Conservation (phyloP, 1,140 invertebrate species). For the Drosophila sucinea region DNA sequence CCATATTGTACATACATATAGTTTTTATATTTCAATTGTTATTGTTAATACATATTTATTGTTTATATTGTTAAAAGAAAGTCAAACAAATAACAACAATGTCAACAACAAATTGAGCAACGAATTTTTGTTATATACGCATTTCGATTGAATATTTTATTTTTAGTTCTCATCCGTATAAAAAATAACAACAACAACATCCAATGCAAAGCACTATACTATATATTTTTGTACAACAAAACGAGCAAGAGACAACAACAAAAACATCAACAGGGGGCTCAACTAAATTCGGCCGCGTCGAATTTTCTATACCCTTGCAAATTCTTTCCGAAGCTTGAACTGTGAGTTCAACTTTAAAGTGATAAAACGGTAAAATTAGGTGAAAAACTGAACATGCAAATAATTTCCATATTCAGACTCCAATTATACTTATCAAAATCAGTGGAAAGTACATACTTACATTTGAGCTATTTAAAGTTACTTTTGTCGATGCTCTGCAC, state of each 20-base stretch:
- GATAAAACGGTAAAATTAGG: too few species aligned
- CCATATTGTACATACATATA: conserved; percentile 14
- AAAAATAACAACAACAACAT: neutral
- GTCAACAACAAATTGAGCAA: conserved; percentile 18
- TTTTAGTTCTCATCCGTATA: neutral
- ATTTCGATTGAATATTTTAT: conserved; percentile 21
- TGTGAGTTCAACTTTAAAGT: too few species aligned
- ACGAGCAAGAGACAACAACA: neutral
- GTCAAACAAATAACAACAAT: conserved; percentile 17
- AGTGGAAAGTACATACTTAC: too few species aligned
- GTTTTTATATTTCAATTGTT: conserved; percentile 18
- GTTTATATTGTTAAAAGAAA: conserved; percentile 9
- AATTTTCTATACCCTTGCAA: neutral
- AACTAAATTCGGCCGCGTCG: neutral
- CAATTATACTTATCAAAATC: too few species aligned
- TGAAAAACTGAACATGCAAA: too few species aligned
- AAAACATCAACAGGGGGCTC: conserved; percentile 32
- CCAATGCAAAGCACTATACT: neutral
- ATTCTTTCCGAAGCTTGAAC: neutral
- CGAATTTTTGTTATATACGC: conserved; percentile 16
- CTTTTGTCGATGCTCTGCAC: too few species aligned
- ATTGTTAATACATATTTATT: conserved; percentile 16
- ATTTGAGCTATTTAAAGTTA: too few species aligned
- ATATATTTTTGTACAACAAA: conserved; percentile 8
- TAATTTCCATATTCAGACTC: too few species aligned